Evolutionary conservation across 1,140 invertebrate species (phyloP), one percentile per base, ranked within the genome.

Genomic region (Bacillus rossius): DNA sequence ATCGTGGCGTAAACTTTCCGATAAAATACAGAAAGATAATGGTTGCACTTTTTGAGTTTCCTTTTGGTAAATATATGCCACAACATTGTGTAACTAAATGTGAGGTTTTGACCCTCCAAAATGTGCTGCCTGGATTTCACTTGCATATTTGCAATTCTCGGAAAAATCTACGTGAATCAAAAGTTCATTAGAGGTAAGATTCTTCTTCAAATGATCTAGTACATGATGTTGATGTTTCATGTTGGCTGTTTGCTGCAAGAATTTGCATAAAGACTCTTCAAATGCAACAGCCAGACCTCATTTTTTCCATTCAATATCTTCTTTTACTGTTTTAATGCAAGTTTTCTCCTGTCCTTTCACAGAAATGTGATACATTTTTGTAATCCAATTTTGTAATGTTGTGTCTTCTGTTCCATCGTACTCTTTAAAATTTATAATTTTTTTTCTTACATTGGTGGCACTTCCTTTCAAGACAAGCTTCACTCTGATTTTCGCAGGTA

Each of bases 71-170:
- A 47, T 55, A 60, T 59, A 68, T 64, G 61, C 62, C 26, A 66
- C 67, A 10, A 67, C 70, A 56, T 69, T 73, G 61, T 74, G 71
- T 23, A 73, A 63, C 25, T 64, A 60, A 54, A 69, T 55, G 59
- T 73, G 70, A 17, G 61, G 58, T 51, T 66, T 65, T 5, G 62
- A 67, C 16, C 66, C 67, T 13, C 69, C 67, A 56, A 73, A 73
- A 53, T 69, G 67, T 13, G 61, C 60, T 25, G 63, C 61, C 61
- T 74, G 70, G 17, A 72, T 68, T 66, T 72, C 67, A 43, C 62
- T 60, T 40, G 58, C 53, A 61, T 71, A 69, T 61, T 73, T 72
- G 25, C 61, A 71, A 51, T 73, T 73, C 57, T 73, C 63, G n/a
- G 64, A 64, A 61, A 73, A 73, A 56, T 72, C 69, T 49, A 69